These are phyloP conservation scores for Nomada ruficornis DNA, from an alignment of 2,888 invertebrate genomes.

Conservation along the genomic window DNA sequence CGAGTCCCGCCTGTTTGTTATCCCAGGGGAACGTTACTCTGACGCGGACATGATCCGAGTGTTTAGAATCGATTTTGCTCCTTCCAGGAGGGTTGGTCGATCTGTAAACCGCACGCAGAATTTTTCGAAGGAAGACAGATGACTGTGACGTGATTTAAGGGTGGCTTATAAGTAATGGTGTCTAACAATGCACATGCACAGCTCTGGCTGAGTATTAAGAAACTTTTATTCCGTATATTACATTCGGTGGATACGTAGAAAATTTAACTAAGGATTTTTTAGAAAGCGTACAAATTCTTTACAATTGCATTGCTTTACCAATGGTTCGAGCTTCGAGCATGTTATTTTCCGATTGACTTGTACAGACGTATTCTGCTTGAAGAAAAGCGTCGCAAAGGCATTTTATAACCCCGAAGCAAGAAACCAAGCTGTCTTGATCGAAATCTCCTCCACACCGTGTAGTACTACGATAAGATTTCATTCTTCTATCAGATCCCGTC, in stretches of 20 bases:
- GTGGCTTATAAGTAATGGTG: neutral
- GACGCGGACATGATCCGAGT: constrained; percentile 21
- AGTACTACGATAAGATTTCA: neutral
- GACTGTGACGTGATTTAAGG: neutral
- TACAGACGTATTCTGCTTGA: too few species aligned
- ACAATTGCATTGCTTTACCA: too few species aligned
- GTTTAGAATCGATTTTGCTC: neutral
- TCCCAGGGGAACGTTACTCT: constrained; percentile 38
- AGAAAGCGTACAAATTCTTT: too few species aligned
- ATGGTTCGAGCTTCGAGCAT: too few species aligned
- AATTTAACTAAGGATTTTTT: too few species aligned
- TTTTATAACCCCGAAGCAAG: neutral
- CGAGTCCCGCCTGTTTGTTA: constrained; percentile 70
- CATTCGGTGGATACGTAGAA: too few species aligned
- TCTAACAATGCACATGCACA: too few species aligned
- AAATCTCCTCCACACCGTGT: neutral
- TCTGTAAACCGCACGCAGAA: neutral
- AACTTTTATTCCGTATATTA: too few species aligned
- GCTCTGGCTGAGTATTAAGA: too few species aligned
- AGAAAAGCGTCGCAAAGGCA: too few species aligned
- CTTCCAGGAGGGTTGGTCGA: neutral
- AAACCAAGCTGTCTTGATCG: neutral
- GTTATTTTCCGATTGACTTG: too few species aligned
- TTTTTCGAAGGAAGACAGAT: neutral
- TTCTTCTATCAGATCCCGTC: neutral